Evolutionary conservation across 2,888 invertebrate species (phyloP), one percentile per base, ranked within the genome.

Genomic region (Antitype chi): DNA sequence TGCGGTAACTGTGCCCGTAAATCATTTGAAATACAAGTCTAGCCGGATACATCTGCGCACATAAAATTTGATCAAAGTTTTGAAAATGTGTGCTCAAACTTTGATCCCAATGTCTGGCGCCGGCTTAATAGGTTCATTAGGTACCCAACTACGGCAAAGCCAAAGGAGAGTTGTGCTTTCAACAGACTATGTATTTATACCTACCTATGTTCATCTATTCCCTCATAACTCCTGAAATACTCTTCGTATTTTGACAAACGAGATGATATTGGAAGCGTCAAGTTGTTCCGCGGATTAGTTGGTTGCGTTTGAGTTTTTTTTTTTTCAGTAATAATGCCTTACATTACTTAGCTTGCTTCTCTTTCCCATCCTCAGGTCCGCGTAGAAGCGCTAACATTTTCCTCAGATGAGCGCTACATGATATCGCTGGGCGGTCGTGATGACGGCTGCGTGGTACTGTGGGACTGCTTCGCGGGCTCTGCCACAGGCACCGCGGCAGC

Each of bases 391-490:
- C 96, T 99, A n/a, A 97, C 97, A 13, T 99, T 99, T 92, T 98
- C 99, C 0, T 97, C 97, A 7, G 98, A 98, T 93, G 98, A 98
- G 88, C 97, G 97, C 71, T 99, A 98, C 93, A 96, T 99, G 87
- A 97, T 99, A 55, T 98, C 99, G 0, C 97, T 99, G 59, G 99
- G 99, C 0, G 99, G 99, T 0, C 97, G 98, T 78, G 99, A 99
- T 94, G 99, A 99, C 93, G 98, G 99, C 55, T 98, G 98, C 85
- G 97, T 99, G 57, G 98, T 99, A 63, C 97, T 99, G 2, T 99
- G 98, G 98, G 98, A 99, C 92, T 97, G 99, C 83, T 94, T 96
- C 57, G 97, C 97, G 1, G 97, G 95, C 38, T 93, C 96, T 0
- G 97, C 98, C 53, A 97, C 98, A 81, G 98, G 98, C 85, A 97